Conservation (phyloP, 2,113 vertebrate species). For the Pardalotus punctatus region DNA sequence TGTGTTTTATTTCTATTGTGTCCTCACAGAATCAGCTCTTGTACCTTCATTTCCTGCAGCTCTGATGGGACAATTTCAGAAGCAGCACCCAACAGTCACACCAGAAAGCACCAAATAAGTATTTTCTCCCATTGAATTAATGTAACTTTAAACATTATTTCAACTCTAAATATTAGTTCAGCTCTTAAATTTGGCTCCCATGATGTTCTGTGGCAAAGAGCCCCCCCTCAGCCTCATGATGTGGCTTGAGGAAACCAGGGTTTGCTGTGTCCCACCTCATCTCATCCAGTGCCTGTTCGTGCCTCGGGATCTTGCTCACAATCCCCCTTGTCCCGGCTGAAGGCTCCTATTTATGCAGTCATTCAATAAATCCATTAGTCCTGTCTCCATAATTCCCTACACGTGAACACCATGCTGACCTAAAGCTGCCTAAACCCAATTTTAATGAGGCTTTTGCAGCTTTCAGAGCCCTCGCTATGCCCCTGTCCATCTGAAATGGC, state of each 20-base stretch:
- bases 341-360: not conserved
- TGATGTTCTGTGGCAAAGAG: not conserved
- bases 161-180: not conserved
- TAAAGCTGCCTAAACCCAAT: not conserved
- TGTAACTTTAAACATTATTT: not conserved
- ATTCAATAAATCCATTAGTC: not conserved
- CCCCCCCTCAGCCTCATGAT: not conserved
- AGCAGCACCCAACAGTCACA: not conserved
- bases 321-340: not conserved
- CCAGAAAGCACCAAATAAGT: not conserved
- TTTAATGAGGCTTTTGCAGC: not conserved
- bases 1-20: not conserved
- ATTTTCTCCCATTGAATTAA: not conserved
- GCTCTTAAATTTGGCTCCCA: not conserved
- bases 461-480: not conserved
- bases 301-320: not conserved
- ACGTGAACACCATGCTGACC: fast-evolving
- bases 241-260: not conserved
- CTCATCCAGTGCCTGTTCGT: not conserved
- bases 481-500: not conserved
- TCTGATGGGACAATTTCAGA: not conserved
- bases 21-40: not conserved
- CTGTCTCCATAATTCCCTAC: not conserved
- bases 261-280: not conserved
- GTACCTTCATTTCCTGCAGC: not conserved